Conservation (phyloP, 2,797 vertebrate genomes). For the Bucorvus abyssinicus region DNA sequence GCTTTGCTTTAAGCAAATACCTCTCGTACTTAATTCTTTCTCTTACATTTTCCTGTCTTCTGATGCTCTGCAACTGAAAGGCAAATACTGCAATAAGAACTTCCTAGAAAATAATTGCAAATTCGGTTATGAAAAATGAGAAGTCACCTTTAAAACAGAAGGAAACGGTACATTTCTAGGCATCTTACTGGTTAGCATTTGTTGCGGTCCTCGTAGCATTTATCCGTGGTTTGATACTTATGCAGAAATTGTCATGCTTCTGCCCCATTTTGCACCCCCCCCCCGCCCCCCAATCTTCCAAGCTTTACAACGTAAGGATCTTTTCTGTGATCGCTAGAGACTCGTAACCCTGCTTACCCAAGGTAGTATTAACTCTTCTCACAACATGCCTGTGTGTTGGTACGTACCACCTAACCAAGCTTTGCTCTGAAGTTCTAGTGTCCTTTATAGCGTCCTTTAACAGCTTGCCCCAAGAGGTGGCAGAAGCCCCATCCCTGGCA, state of each 20-base stretch:
- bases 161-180: background rate
- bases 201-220: background rate
- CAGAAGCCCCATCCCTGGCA: too few species aligned
- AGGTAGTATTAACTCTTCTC: background rate
- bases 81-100: background rate
- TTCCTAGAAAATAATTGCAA: background rate
- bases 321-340: background rate
- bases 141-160: background rate
- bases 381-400: accelerated
- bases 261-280: background rate
- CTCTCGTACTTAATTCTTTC: background rate
- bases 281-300: accelerated
- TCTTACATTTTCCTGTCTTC: background rate
- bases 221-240: background rate
- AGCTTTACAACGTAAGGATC: too few species aligned
- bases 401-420: background rate
- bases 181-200: background rate
- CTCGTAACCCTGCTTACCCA: background rate
- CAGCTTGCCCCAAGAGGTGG: too few species aligned
- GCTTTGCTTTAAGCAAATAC: background rate
- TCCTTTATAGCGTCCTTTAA: too few species aligned
- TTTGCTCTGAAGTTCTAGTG: background rate
- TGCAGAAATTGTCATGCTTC: background rate
- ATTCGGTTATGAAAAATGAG: background rate
- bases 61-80: background rate